Base-by-base conservation (phyloP, 2,113 vertebrate genomes). In the Cyrtonyx montezumae region DNA sequence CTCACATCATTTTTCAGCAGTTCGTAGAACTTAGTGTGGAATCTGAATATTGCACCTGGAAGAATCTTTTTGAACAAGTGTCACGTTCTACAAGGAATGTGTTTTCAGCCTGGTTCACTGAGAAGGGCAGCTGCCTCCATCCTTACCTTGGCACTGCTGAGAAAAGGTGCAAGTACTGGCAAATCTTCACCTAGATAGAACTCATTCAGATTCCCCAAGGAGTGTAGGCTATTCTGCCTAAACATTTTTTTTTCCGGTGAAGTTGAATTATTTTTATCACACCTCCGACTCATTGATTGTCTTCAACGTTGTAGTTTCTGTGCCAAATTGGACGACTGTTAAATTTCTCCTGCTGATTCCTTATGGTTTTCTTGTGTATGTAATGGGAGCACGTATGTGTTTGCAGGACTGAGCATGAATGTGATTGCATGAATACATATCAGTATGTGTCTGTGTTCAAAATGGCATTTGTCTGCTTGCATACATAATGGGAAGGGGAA, bases 21-120 rank as follows among this genome's bases (percentile, higher is more conserved):
- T 86, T 67, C 68, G 32, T 34, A 7, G 6, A 43, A 36, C 63
- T 71, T 81, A 37, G 2, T 46, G 37, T 77, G 51, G 21, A 55
- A 21, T 49, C 18, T 51, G 53, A 73, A 49, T 63, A 45, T 34
- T 49, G 11, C 8, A 30, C 16, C 61, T 9, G 2, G 51, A 56
- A 58, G 65, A 19, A 73, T 15, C 51, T 76, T 80, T 80, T 16
- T 84, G 58, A 5, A 46, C n/a, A 82, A 65, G 16, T 66, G 25
- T 1, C 0, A 17, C 56, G 32, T 53, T 63, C 42, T 63, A 23
- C 11, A 18, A 0, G 1, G 45, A 80, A 40, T 40, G 36, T 80
- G 42, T 46, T 77, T 91, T 67, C 51, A 91, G 36, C 23, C 51
- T 91, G 65, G 23, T 82, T 82, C n/a, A 42, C 51, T 80, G 51